Base-by-base conservation (phyloP, 2,797 vertebrate genomes). In the Hydrophis major region DNA sequence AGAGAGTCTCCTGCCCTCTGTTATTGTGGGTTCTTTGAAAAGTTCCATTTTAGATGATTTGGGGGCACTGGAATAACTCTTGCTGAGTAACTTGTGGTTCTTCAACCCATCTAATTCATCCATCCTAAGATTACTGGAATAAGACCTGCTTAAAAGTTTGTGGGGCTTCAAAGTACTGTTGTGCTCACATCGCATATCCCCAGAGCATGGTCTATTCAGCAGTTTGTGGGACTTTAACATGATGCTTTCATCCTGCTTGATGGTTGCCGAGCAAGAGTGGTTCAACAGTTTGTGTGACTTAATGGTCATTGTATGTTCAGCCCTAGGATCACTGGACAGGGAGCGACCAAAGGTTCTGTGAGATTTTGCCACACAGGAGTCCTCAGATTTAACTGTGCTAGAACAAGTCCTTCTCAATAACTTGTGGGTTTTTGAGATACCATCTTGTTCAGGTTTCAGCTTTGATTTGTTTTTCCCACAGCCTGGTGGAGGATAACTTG, bases 401-500 rank as follows among this genome's bases (percentile, higher is more conserved):
- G 98, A 98, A 93, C 98, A 98, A 97, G 98, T 98, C 97, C 98
- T 98, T 86, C 98, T 97, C 89, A 99, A 96, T 27, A 99, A 96
- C 92, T 98, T 98, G 89, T 99, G 98, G 4, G 98, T 98, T 96
- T 99, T 98, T 93, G 98, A 98, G 96, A 98, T 97, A 1, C 98
- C 98, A 47, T 98, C 98, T 94, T 98, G 98, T 95, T 98, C 98
- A 0, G 98, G 96, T 95, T 98, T 99, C 94, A 99, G 97, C 94
- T 99, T 99, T 56, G 98, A 98, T 95, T 99, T 99, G 94, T 97
- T 98, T 97, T 99, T 98, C 56, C 98, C 98, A 94, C 98, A 98
- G 94, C 98, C 98, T 32, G 98, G 98, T 96, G 98, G 98, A 95
- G 98, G 98, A 96, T 99, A 99, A 97, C 98, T 99, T 92, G 98